Percentiles rank a stretch among this genome's conserved stretches.
These are phyloP conservation scores for Struthio camelus DNA, from an alignment of 2,113 vertebrate genomes.

Conservation along the genomic window DNA sequence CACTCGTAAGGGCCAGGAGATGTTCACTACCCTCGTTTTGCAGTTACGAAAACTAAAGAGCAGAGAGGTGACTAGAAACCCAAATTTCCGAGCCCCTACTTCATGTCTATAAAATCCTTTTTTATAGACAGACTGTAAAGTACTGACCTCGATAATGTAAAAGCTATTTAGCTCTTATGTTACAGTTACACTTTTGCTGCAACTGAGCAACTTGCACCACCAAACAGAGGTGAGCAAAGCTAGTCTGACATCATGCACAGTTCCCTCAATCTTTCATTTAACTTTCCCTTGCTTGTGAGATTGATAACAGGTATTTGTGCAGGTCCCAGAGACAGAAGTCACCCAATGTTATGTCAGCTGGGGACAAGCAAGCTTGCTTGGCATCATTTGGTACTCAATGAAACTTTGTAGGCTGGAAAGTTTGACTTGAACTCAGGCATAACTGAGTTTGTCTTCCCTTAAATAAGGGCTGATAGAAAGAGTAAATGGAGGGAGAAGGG, in stretches of 20 bases:
- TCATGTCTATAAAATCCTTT: background rate
- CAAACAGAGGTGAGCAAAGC: background rate
- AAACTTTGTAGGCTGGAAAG: slow-evolving; percentile 42
- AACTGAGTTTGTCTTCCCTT: slow-evolving; percentile 36
- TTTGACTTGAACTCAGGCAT: slow-evolving; percentile 35
- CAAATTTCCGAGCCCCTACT: background rate
- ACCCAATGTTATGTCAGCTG: background rate
- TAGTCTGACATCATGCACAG: background rate
- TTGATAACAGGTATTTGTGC: background rate
- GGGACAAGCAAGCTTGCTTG: slow-evolving; percentile 4
- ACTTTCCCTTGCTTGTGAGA: background rate
- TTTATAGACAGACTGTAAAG: background rate
- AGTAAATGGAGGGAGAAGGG: slow-evolving; percentile 6
- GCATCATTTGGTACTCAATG: slow-evolving; percentile 65
- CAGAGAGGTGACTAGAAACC: background rate
- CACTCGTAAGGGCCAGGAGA: background rate
- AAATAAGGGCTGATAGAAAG: slow-evolving; percentile 4
- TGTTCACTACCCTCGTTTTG: background rate
- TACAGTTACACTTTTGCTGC: background rate
- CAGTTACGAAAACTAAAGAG: background rate
- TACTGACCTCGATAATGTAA: slow-evolving; percentile 1
- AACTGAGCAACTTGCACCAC: background rate
- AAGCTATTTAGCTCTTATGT: slow-evolving; percentile 6
- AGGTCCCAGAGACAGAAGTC: background rate
- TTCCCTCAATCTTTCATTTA: slow-evolving; percentile 23